Base-by-base conservation (phyloP, 2,888 invertebrate species). In the Periphyllus acericola region DNA sequence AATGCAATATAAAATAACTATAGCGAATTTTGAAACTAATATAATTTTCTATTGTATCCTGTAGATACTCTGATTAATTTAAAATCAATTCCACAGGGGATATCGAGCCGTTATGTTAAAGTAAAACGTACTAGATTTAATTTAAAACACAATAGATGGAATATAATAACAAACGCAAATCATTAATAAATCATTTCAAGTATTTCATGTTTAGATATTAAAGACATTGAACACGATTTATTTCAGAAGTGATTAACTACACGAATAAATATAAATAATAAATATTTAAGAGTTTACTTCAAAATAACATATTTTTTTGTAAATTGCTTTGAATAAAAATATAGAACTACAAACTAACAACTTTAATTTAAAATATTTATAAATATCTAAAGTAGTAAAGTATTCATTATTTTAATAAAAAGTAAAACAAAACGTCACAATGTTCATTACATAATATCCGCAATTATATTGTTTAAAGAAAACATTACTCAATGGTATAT, bases 401-500 rank as follows among this genome's bases (percentile, higher is more conserved):
- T 52, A 25, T 29, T 76, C 60, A 19, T 17, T 68, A 34, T 71
- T 82, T 52, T 1, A 17, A 82, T 46, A 17, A 19, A 52, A 46
- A 25, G 2, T 21, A 74, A 75, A 72, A 68, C 1, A 46, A 84
- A 75, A 83, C 34, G 17, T 76, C 46, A 36, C 17, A 84, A 76
- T 76, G 76, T 66, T 25, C 40, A 84, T 84, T 84, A 76, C 32
- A 84, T 46, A 75, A 84, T 29, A 11, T 40, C n/a, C 40, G 32
- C 32, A 66, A 32, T 46, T 40, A 71, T 76, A 83, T 66, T 85
- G n/a, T 85, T 78, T 55, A 29, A 85, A 71, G 52, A 79, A 79
- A 85, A 40, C 34, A 85, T 85, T 85, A 85, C 55, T 52, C n/a
- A 85, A 85, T 79, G 71, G 60, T 78, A 68, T 78, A 68, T 25